These are phyloP conservation scores for Tipula vernalis DNA, from an alignment of 2,888 invertebrate genomes.

Conservation along the genomic window DNA sequence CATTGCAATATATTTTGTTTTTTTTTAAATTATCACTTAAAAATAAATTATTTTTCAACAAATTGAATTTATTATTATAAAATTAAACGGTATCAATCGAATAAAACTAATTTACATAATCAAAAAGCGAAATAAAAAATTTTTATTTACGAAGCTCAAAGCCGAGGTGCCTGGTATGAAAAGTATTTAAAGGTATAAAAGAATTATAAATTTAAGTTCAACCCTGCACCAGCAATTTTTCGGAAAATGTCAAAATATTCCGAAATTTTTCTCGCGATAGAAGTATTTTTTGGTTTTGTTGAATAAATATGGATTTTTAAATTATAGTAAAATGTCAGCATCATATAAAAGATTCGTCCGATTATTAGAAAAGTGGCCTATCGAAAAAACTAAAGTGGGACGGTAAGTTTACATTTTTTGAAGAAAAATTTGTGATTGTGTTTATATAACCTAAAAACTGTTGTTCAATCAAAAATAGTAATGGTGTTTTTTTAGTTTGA, in stretches of 20 bases:
- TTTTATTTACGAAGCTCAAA: too few species aligned
- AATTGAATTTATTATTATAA: too few species aligned
- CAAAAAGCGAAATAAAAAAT: too few species aligned
- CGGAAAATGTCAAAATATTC: not conserved
- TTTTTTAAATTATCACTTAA: too few species aligned
- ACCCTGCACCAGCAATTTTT: not conserved
- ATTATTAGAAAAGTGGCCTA: conserved; percentile 68
- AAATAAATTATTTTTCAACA: too few species aligned
- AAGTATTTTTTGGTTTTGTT: not conserved
- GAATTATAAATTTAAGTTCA: not conserved
- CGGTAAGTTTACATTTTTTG: conserved; percentile 40
- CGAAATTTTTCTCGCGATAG: not conserved
- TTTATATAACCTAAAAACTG: not conserved
- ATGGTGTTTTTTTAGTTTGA: too few species aligned
- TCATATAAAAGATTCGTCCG: conserved; percentile 59
- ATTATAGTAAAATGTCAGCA: conserved; percentile 41
- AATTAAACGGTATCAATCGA: too few species aligned
- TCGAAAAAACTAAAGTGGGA: conserved; percentile 56
- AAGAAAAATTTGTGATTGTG: not conserved
- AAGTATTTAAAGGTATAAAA: too few species aligned
- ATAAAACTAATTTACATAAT: too few species aligned
- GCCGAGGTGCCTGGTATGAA: too few species aligned
- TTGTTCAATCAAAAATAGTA: not conserved
- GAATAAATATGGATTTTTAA: not conserved
- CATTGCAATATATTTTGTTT: too few species aligned